A percentile compares a stretch with the other conserved stretches of the same genome.
Evolutionary conservation across 1,140 invertebrate species (phyloP).

Genomic region (Pseudoatta argentina): DNA sequence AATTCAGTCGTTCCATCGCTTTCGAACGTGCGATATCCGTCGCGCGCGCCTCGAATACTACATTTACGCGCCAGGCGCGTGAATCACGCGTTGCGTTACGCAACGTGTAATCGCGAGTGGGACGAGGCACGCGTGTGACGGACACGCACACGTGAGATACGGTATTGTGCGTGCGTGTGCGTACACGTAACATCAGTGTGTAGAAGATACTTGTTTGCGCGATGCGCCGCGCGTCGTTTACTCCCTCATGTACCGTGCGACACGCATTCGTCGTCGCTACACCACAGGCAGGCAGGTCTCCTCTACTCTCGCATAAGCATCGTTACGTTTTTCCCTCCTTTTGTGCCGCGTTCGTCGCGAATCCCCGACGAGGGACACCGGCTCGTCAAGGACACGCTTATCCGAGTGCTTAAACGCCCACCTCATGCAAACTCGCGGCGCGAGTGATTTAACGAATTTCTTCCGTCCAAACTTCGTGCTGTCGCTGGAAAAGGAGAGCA

Average conservation of each 20-base stretch:
- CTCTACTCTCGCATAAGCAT: background rate
- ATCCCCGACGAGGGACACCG: constrained; percentile 50
- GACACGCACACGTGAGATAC: background rate
- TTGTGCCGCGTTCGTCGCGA: constrained; percentile 50
- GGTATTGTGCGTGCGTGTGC: background rate
- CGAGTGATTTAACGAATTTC: constrained; percentile 42
- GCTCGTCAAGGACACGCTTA: constrained; percentile 65
- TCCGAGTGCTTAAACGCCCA: constrained; percentile 53
- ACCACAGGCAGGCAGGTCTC: background rate
- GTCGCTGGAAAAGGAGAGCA: background rate
- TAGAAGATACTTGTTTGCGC: background rate
- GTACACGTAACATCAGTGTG: background rate
- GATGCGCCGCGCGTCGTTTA: constrained; percentile 8
- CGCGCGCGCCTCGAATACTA: background rate
- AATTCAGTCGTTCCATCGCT: background rate
- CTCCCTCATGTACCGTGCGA: constrained; percentile 11
- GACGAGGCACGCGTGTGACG: background rate
- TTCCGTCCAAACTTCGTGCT: background rate
- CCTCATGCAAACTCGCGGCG: background rate
- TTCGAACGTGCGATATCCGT: background rate
- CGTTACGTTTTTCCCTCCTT: constrained; percentile 55
- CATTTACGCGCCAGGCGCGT: constrained; percentile 38
- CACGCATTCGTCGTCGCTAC: constrained; percentile 23
- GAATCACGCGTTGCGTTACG: constrained; percentile 69
- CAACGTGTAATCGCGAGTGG: constrained; percentile 48